Evolutionary conservation across 2,888 invertebrate species (phyloP).

Genomic region (Adineta ricciae): DNA sequence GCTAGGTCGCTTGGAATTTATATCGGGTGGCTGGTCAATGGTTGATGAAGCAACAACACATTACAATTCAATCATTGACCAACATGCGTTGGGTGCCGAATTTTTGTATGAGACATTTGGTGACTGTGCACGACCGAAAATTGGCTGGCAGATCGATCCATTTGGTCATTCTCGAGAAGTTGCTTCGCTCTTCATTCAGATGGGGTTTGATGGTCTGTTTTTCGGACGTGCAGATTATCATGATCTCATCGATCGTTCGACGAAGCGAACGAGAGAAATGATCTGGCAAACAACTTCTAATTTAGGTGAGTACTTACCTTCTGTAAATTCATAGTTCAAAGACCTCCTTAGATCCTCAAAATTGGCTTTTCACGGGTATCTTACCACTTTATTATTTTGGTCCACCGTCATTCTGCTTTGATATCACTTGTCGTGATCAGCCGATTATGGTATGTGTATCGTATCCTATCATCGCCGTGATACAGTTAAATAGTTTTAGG

Average conservation of each 20-base stretch:
- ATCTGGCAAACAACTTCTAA: slow-evolving; percentile 66
- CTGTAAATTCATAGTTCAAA: background rate
- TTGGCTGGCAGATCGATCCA: slow-evolving; percentile 77
- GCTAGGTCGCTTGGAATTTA: slow-evolving; percentile 39
- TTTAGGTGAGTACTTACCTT: slow-evolving; percentile 42
- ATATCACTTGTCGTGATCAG: slow-evolving; percentile 65
- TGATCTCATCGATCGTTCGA: slow-evolving; percentile 60
- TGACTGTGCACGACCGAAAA: slow-evolving; percentile 63
- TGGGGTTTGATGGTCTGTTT: slow-evolving; percentile 29
- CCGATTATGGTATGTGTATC: slow-evolving; percentile 57
- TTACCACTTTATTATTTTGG: slow-evolving; percentile 65
- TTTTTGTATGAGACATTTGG: slow-evolving; percentile 47
- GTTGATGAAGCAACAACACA: slow-evolving; percentile 56
- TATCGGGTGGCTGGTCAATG: slow-evolving; percentile 41
- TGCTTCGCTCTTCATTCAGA: slow-evolving; percentile 58
- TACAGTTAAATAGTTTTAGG: slow-evolving; percentile 44
- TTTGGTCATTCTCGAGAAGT: slow-evolving; percentile 78
- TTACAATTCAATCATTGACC: slow-evolving; percentile 55
- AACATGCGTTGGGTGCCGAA: slow-evolving; percentile 55
- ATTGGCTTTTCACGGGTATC: slow-evolving; percentile 66
- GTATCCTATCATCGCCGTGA: background rate
- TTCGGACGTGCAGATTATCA: slow-evolving; percentile 53
- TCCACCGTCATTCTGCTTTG: slow-evolving; percentile 84
- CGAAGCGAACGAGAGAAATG: slow-evolving; percentile 65
- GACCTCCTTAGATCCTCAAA: slow-evolving; percentile 10